Evolutionary conservation across 2,797 vertebrate species (phyloP).

Genomic region (Halcyon chelicuti): DNA sequence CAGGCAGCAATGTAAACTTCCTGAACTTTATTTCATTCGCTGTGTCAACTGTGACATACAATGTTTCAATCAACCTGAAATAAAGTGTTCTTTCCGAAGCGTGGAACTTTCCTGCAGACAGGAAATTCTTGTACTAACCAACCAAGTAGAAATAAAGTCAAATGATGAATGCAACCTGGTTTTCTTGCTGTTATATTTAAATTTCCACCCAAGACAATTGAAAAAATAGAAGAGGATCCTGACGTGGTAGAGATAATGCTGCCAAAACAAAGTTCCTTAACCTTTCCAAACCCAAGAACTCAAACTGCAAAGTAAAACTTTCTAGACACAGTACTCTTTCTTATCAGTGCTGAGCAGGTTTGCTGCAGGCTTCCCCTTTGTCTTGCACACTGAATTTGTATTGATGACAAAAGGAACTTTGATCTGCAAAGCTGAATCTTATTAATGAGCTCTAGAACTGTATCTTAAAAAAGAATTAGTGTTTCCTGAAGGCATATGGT

Average conservation of each 20-base stretch:
- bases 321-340: neutral
- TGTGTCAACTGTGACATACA: neutral
- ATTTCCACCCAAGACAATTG: neutral
- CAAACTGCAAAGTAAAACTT: neutral
- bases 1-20: constrained; percentile 12
- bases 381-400: neutral
- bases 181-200: neutral
- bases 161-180: neutral
- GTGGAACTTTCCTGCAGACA: neutral
- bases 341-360: neutral
- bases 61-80: constrained; percentile 19
- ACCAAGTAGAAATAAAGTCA: constrained; percentile 10
- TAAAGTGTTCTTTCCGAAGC: constrained; percentile 16
- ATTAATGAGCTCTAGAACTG: neutral
- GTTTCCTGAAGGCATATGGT: neutral
- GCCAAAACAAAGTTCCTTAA: neutral
- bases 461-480: neutral
- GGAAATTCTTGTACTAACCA: constrained; percentile 16
- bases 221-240: neutral
- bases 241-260: neutral
- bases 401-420: neutral
- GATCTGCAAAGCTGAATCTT: neutral
- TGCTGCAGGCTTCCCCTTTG: neutral
- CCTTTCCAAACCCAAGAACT: neutral
- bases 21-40: neutral